These are phyloP conservation scores for Callorhinus ursinus DNA, from an alignment of 2,113 vertebrate species.

Conservation along the genomic window DNA sequence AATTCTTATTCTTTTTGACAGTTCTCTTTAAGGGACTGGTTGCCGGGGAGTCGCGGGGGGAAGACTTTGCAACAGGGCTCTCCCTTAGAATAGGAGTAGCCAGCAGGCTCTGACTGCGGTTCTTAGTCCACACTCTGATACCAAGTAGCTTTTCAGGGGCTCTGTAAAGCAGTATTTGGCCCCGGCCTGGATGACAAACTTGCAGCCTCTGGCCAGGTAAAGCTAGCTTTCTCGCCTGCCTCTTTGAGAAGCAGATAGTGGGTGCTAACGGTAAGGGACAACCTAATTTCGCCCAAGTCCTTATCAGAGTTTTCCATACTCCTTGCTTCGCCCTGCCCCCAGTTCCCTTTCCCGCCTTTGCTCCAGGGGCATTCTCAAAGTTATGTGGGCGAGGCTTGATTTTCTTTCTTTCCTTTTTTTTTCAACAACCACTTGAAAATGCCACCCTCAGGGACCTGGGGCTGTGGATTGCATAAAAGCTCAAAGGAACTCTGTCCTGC, in stretches of 20 bases:
- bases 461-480: slow-evolving; percentile 42
- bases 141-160: neutral
- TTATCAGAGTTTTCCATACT: neutral
- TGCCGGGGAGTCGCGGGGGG: neutral
- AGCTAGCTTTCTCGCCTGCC: neutral
- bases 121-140: neutral
- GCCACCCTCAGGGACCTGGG: neutral
- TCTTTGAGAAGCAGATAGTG: neutral
- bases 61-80: neutral
- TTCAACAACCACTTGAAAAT: neutral
- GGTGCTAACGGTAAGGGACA: neutral
- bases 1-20: neutral
- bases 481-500: neutral
- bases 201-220: neutral
- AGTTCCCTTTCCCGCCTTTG: neutral
- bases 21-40: neutral
- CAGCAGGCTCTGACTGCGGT: neutral
- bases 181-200: neutral
- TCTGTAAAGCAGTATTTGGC: neutral
- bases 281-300: neutral
- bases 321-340: neutral
- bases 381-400: neutral
- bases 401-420: neutral
- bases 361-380: neutral
- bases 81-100: neutral